Evolutionary conservation across 2,113 vertebrate species (phyloP).

Genomic region (Grammomys surdaster): DNA sequence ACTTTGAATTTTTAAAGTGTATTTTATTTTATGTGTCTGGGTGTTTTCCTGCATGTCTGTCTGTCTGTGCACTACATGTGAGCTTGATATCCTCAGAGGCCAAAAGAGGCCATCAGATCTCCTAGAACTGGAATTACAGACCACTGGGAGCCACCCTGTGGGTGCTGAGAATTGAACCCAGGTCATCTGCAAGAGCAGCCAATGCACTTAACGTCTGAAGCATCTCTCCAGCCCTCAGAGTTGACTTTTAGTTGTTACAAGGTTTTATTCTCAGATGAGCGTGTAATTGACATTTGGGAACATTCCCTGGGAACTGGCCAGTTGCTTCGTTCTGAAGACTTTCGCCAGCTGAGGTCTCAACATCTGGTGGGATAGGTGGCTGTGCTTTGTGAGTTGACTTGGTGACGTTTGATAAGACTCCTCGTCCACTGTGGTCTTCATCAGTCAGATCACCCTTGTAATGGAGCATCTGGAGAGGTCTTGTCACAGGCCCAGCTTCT

Average conservation of each 20-base stretch:
- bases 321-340: background rate
- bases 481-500: accelerated
- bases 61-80: background rate
- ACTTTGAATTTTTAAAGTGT: background rate
- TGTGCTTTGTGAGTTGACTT: accelerated
- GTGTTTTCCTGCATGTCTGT: background rate
- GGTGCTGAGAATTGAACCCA: background rate
- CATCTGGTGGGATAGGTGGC: accelerated
- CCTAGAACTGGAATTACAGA: background rate
- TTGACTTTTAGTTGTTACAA: background rate
- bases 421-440: background rate
- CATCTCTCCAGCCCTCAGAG: background rate
- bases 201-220: background rate
- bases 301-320: accelerated
- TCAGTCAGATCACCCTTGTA: background rate
- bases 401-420: too few species aligned
- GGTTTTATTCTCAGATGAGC: background rate
- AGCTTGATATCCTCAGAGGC: background rate
- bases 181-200: background rate
- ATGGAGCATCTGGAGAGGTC: background rate
- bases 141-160: background rate
- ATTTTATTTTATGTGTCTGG: background rate
- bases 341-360: accelerated
- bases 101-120: background rate
- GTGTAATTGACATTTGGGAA: accelerated